phyloP scores from a whole-genome alignment of 2,888 invertebrate species.

The Eurytoma adleriae region DNA sequence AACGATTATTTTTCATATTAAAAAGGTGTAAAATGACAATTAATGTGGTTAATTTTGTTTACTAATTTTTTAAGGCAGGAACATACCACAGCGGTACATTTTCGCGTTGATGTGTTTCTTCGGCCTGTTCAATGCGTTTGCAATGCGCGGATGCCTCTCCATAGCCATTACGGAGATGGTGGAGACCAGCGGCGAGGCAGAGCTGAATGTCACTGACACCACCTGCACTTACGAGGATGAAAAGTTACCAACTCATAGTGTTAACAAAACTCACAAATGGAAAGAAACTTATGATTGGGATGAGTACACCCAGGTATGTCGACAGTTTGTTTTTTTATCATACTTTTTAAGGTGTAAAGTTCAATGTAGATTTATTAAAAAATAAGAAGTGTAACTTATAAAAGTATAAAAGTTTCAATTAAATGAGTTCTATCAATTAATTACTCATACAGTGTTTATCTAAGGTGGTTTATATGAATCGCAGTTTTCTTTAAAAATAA shows the following conservation, averaged over 20 bases:
- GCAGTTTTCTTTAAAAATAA: no score
- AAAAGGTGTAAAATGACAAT: background rate
- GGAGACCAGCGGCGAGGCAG: constrained; percentile 1
- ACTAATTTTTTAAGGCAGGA: constrained; percentile 30
- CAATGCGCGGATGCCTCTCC: constrained; percentile 83
- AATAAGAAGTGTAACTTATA: background rate
- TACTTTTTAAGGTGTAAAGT: no score
- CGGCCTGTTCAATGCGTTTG: constrained; percentile 83
- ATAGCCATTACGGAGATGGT: constrained; percentile 84
- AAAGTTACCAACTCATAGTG: background rate
- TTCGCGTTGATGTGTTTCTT: constrained; percentile 80
- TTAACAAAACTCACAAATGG: background rate
- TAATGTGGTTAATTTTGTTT: background rate
- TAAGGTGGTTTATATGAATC: no score
- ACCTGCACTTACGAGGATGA: constrained; percentile 26
- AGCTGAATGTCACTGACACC: background rate
- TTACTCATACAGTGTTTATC: no score
- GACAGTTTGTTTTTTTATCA: background rate
- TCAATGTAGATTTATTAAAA: background rate
- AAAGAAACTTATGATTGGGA: constrained; percentile 54
- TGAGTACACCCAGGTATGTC: constrained; percentile 49
- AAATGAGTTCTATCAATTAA: no score
- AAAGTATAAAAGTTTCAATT: no score
- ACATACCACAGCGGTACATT: constrained; percentile 51
- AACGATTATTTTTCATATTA: background rate